Evolutionary conservation across 1,140 invertebrate genomes (phyloP), one percentile per base, ranked within the genome.

Genomic region (Drosophila funebris): DNA sequence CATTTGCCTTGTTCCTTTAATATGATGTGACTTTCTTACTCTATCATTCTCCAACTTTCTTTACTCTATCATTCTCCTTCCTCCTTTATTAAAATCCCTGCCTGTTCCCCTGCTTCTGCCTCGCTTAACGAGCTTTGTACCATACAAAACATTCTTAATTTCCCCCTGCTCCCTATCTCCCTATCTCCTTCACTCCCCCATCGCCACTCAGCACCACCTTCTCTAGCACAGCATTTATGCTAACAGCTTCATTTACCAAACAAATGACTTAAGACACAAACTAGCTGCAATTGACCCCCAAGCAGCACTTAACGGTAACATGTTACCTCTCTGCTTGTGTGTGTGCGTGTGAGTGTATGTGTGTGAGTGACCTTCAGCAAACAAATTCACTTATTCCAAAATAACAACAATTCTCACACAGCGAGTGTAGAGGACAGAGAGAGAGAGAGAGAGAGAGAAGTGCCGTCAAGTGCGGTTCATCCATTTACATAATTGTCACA

Each of bases 401-500:
- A n/a, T 31, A 39, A 37, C 46, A 61, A 60, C 57, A 54, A 46
- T 69, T 37, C 16, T 50, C 54, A 60, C 44, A 69, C 4, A 18
- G 14, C 18, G 24, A 52, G 31, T 20, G 8, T 6, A 36, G 50
- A 37, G 50, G 31, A n/a, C 11, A 0, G 9, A 53, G 29, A 36
- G 14, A 36, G 48, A 36, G 24, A n/a, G 54, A 18, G 53, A 41
- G 0, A 1, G 8, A n/a, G 14, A 43, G 24, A 58, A 78, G 68
- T 60, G 66, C 58, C 44, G 53, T 58, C 80, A 83, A 83, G 79
- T 85, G 82, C 77, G 60, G 44, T 18, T 72, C 54, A 57, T 78
- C 83, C 82, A 87, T 87, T 87, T 88, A 87, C 78, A 87, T 87
- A 87, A 87, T 87, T 87, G 82, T 87, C 82, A 82, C 82, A 87